phyloP scores from a whole-genome alignment of 2,888 invertebrate genomes.

The Phrixothrix hirtus region DNA sequence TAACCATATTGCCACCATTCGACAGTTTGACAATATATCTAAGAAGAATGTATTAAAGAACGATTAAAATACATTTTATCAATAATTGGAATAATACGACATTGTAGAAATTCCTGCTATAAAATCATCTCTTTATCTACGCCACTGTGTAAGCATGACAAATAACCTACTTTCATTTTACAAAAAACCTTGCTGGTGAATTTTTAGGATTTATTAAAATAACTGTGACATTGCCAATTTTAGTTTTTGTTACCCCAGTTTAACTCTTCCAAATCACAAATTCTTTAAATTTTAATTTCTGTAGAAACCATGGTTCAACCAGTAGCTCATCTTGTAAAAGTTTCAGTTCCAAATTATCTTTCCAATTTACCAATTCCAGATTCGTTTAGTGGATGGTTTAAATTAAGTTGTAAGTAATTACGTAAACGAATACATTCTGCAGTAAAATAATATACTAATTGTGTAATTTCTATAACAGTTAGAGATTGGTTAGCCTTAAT shows the following conservation, averaged over 20 bases:
- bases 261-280: neutral
- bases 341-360: slow-evolving; percentile 82
- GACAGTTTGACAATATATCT: too few relatives aligned
- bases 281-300: neutral
- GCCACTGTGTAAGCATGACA: neutral
- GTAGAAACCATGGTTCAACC: neutral
- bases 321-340: slow-evolving; percentile 75
- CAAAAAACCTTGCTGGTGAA: neutral
- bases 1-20: too few relatives aligned
- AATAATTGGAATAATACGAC: too few relatives aligned
- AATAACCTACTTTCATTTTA: neutral
- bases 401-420: slow-evolving; percentile 71
- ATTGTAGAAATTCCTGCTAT: too few relatives aligned
- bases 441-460: neutral
- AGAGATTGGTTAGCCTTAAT: slow-evolving; percentile 80
- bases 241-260: neutral
- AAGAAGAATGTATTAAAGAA: too few relatives aligned
- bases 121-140: too few relatives aligned
- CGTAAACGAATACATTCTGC: neutral
- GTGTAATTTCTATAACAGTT: slow-evolving; percentile 58
- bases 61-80: too few relatives aligned
- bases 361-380: slow-evolving; percentile 83
- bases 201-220: neutral
- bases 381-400: slow-evolving; percentile 83
- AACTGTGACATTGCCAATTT: neutral